phyloP scores from a whole-genome alignment of 2,888 invertebrate genomes.

The Conchocele bisecta region DNA sequence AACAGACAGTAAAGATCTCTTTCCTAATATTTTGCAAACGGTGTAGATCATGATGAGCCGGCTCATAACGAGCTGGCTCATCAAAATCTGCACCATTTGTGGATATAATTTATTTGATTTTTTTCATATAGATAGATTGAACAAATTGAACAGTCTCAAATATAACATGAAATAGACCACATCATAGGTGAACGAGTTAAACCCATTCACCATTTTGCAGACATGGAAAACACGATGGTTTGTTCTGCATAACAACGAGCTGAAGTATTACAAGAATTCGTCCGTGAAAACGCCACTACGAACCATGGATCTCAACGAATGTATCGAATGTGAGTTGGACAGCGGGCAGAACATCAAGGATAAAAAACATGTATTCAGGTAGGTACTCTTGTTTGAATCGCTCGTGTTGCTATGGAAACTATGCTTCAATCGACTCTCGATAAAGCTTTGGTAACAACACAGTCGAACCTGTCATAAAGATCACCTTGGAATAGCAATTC shows the following conservation, averaged over 20 bases:
- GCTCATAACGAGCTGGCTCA: too few relatives aligned
- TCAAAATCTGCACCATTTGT: too few relatives aligned
- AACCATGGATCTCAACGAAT: conserved; percentile 74
- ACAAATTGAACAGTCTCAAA: too few relatives aligned
- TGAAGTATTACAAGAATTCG: conserved; percentile 77
- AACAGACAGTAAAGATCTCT: too few relatives aligned
- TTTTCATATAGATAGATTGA: too few relatives aligned
- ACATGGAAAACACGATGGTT: conserved; percentile 80
- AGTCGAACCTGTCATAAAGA: too few relatives aligned
- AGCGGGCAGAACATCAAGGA: conserved; percentile 57
- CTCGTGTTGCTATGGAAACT: not conserved
- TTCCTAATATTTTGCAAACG: too few relatives aligned
- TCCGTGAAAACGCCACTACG: conserved; percentile 70
- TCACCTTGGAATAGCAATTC: too few relatives aligned
- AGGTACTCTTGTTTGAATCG: conserved; percentile 6
- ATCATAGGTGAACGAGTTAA: too few relatives aligned
- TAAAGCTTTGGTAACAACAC: not conserved
- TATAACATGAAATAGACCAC: too few relatives aligned
- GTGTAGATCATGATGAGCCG: too few relatives aligned
- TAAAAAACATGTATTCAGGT: conserved; percentile 73
- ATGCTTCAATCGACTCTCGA: not conserved
- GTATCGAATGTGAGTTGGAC: conserved; percentile 67
- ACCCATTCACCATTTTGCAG: conserved; percentile 42
- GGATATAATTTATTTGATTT: too few relatives aligned
- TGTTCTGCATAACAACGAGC: conserved; percentile 76